Evolutionary conservation across 2,888 invertebrate species (phyloP).

Genomic region (Platycnemis pennipes): DNA sequence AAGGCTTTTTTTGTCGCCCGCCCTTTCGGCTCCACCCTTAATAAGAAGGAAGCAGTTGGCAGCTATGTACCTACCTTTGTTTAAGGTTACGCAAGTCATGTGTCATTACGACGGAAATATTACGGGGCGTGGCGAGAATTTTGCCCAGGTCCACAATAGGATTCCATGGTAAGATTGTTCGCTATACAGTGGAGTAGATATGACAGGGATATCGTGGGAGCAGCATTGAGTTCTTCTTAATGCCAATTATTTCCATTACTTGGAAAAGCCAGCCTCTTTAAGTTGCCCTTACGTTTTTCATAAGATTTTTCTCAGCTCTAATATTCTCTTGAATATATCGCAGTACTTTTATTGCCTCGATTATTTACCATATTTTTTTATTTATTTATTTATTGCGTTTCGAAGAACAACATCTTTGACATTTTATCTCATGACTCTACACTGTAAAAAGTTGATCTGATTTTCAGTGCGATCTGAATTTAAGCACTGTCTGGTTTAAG

Average conservation of each 20-base stretch:
- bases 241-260: neutral
- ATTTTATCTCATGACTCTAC: too few species aligned
- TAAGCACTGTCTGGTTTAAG: too few species aligned
- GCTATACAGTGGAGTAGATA: neutral
- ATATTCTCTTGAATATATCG: neutral
- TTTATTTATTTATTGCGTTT: too few species aligned
- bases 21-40: neutral
- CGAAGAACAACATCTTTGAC: too few species aligned
- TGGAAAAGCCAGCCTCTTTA: neutral
- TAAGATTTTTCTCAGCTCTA: neutral
- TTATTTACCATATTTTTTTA: neutral
- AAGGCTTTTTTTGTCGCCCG: neutral
- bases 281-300: neutral
- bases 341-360: neutral
- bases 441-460: too few species aligned
- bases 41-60: neutral
- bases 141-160: neutral
- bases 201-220: neutral
- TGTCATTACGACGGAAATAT: slow-evolving; percentile 28
- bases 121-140: slow-evolving; percentile 11
- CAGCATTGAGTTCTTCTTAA: neutral
- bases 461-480: too few species aligned
- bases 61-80: slow-evolving; percentile 7
- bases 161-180: neutral
- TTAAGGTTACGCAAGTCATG: slow-evolving; percentile 32